Evolutionary conservation across 2,113 vertebrate species (phyloP).

Genomic region (Delphinus delphis): DNA sequence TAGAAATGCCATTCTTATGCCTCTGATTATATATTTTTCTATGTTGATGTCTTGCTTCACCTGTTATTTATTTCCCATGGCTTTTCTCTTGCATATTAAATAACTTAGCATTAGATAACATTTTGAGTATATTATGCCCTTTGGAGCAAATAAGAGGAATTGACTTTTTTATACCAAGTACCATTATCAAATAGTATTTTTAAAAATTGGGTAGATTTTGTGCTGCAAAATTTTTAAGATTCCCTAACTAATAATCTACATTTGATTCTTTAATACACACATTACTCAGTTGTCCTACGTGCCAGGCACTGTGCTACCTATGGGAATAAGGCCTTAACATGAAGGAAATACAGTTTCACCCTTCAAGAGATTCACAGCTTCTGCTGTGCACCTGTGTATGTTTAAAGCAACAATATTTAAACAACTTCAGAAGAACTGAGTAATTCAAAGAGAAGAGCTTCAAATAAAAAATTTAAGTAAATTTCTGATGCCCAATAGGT

Average conservation of each 20-base stretch:
- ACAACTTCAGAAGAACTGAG: conserved; percentile 12
- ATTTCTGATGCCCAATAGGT: not conserved
- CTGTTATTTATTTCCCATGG: not conserved
- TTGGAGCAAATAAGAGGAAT: not conserved
- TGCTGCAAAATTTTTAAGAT: not conserved
- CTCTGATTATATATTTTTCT: not conserved
- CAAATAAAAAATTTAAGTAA: not conserved
- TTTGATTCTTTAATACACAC: not conserved
- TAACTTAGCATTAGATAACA: not conserved
- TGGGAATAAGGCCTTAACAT: not conserved
- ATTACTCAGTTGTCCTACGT: not conserved
- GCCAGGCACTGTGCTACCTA: not conserved
- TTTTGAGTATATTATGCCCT: not conserved
- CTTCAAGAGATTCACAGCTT: not conserved
- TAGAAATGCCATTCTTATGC: not conserved
- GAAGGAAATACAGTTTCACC: not conserved
- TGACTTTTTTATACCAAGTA: not conserved
- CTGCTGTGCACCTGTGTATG: no score
- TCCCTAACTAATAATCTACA: not conserved
- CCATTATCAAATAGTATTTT: conserved; percentile 23
- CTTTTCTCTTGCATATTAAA: conserved; percentile 35
- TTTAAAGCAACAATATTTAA: not conserved
- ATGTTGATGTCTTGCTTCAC: not conserved
- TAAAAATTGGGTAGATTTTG: not conserved
- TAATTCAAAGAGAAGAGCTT: not conserved